A percentile compares a stretch with the other conserved stretches of the same genome.
Conservation (phyloP, 2,113 vertebrate genomes). For the Oncorhynchus keta region DNA sequence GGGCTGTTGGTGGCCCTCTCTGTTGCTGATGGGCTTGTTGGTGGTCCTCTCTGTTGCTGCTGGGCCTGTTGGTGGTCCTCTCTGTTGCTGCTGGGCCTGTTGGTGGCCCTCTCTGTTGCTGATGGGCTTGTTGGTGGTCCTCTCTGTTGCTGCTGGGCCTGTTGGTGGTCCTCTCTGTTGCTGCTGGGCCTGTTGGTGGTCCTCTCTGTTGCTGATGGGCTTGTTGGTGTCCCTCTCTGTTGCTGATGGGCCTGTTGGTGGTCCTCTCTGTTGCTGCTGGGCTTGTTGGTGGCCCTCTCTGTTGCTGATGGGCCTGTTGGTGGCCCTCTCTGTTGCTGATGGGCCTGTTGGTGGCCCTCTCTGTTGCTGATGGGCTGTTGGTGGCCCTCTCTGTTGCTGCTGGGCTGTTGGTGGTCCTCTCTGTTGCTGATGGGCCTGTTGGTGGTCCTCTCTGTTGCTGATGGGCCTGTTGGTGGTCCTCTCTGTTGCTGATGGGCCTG, state of each 20-base stretch:
- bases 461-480: not conserved
- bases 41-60: too few relatives aligned
- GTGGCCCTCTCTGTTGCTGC: slow-evolving; percentile 13
- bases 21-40: too few relatives aligned
- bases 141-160: not conserved
- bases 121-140: not conserved
- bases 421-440: not conserved
- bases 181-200: not conserved
- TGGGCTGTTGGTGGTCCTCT: slow-evolving; percentile 4
- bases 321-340: too few relatives aligned
- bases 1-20: too few relatives aligned
- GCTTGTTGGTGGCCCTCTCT: too few relatives aligned
- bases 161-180: slow-evolving; percentile 14
- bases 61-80: too few relatives aligned
- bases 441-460: slow-evolving; percentile 15
- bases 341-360: slow-evolving; percentile 3
- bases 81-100: too few relatives aligned
- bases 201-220: not conserved
- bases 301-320: too few relatives aligned
- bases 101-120: slow-evolving; percentile 15
- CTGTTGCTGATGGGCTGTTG: not conserved
- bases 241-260: too few relatives aligned
- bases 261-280: too few relatives aligned
- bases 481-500: not conserved
- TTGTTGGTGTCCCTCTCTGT: not conserved